phyloP scores from a whole-genome alignment of 2,113 vertebrate genomes.

The Neolamprologus hecqui region DNA sequence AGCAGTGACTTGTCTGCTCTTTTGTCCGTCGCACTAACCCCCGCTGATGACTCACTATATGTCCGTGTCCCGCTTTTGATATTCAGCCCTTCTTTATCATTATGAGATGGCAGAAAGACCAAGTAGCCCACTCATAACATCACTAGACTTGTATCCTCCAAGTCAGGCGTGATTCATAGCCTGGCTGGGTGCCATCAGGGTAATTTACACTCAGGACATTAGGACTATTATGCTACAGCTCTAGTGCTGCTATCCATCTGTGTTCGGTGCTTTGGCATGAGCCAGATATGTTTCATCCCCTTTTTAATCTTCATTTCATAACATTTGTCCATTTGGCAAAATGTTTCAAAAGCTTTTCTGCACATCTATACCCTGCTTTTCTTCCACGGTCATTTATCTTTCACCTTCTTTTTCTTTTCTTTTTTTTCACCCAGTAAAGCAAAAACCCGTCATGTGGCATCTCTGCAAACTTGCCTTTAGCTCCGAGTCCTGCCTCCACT shows the following conservation, averaged over 20 bases:
- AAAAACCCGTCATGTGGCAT: neutral
- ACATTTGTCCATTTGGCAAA: neutral
- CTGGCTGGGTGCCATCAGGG: neutral
- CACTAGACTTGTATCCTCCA: neutral
- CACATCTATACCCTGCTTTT: neutral
- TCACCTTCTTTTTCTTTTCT: neutral
- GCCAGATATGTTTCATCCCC: neutral
- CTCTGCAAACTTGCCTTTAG: neutral
- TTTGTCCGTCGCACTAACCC: conserved; percentile 9
- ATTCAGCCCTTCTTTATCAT: neutral
- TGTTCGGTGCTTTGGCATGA: neutral
- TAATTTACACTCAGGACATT: neutral
- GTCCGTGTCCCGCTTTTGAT: neutral
- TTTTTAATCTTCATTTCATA: neutral
- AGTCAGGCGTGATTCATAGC: conserved; percentile 7
- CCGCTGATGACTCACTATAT: neutral
- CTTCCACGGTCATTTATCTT: neutral
- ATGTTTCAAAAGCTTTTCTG: neutral
- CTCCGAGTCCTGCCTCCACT: neutral
- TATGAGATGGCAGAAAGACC: neutral
- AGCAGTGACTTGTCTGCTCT: neutral
- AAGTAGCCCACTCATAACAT: neutral
- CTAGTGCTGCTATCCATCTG: neutral
- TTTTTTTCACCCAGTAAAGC: neutral
- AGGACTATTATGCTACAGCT: neutral